Evolutionary conservation across 2,797 vertebrate genomes (phyloP), one percentile per base, ranked within the genome.

Genomic region (Acipenser oxyrinchus): DNA sequence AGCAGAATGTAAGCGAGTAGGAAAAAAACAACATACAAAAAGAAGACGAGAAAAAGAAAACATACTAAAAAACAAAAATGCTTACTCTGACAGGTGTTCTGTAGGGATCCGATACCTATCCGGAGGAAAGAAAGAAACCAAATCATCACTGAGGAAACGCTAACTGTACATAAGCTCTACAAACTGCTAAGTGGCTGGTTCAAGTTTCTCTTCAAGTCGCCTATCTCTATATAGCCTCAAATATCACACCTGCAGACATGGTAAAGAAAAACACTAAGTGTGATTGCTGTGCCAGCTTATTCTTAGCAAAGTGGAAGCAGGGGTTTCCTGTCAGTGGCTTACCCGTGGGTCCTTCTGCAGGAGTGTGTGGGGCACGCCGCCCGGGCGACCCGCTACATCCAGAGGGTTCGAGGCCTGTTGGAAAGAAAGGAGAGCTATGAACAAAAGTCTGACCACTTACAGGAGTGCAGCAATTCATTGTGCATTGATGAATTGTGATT

Each of bases 271-370:
- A 37, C 23, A 37, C 15, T 18, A 18, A 37, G 23, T 37, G 23
- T 4, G 23, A 37, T 37, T 37, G 23, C 23, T 37, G 2, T 37
- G 23, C 23, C 23, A 37, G 23, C 23, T 37, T 37, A 37, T 37
- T 37, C 23, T 3, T 3, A 37, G 23, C 23, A 37, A 37, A 37
- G 23, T 37, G 23, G 23, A 37, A 37, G 23, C 23, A 37, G 23
- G 23, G 23, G 23, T 37, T 37, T 37, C 23, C 23, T 57, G 1
- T 48, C 7, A 1, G 68, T 65, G 68, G 79, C 91, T 80, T 91
- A 99, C 97, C 93, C 94, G 87, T n/a, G 95, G 95, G 80, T 93
- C 93, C 83, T 98, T 99, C 83, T 95, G 96, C 51, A 98, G 90
- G 69, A 99, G 93, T 0, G 92, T 88, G 79, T 98, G 95, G 82